Evolutionary conservation across 2,113 vertebrate species (phyloP).

Genomic region (Arvicanthis niloticus): DNA sequence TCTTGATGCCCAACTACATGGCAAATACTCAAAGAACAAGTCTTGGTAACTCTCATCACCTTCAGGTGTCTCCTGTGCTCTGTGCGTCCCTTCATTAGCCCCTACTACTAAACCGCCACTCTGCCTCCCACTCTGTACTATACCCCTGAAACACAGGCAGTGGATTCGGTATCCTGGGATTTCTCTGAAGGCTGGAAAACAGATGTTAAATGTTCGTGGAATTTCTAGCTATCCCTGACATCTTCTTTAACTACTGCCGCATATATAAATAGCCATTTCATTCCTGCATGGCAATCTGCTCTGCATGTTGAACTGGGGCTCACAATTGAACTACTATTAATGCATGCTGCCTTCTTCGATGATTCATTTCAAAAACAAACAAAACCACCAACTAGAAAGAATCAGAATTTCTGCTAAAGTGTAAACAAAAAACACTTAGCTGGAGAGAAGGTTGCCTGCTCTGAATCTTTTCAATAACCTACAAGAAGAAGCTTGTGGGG

Average conservation of each 20-base stretch:
- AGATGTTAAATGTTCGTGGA: background rate
- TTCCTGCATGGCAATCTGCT: background rate
- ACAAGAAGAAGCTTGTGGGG: background rate
- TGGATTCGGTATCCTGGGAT: background rate
- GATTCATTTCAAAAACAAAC: constrained; percentile 53
- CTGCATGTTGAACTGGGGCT: background rate
- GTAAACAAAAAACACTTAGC: constrained; percentile 34
- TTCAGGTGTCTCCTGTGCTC: background rate
- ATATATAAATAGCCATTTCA: background rate
- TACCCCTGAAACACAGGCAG: background rate
- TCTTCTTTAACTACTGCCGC: background rate
- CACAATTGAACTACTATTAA: background rate
- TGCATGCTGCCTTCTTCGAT: background rate
- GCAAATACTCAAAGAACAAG: background rate
- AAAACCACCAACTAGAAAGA: background rate
- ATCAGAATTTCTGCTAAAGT: background rate
- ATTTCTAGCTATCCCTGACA: background rate
- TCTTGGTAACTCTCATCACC: background rate
- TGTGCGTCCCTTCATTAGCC: background rate
- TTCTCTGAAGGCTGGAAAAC: background rate
- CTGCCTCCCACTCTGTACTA: background rate
- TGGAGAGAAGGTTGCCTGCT: constrained; percentile 15
- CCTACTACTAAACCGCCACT: background rate
- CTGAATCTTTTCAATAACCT: background rate
- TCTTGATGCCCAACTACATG: background rate